Evolutionary conservation across 2,797 vertebrate genomes (phyloP).

Genomic region (Fringilla coelebs): DNA sequence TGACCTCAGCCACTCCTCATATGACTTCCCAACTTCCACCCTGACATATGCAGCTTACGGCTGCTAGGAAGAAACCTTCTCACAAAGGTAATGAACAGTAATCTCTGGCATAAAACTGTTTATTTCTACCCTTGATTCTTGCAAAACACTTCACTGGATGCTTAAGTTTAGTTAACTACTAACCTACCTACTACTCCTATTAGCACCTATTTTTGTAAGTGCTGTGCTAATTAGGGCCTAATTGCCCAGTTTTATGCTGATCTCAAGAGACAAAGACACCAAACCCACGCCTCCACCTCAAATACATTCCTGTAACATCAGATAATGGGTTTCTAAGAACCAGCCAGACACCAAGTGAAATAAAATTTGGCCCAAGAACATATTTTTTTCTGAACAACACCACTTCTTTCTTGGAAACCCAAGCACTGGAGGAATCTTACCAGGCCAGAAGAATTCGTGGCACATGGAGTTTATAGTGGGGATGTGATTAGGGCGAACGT

Average conservation of each 20-base stretch:
- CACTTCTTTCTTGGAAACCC: constrained; percentile 6
- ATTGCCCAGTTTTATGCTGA: background rate
- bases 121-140: background rate
- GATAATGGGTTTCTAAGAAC: constrained; percentile 21
- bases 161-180: background rate
- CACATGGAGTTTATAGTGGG: constrained; percentile 96
- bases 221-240: background rate
- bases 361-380: background rate
- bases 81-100: background rate
- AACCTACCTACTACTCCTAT: background rate
- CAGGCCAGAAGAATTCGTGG: constrained; percentile 96
- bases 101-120: background rate
- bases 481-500: constrained; percentile 93
- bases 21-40: background rate
- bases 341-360: background rate
- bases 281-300: background rate
- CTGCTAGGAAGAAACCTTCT: background rate
- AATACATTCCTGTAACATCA: background rate
- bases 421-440: constrained; percentile 70
- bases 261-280: constrained; percentile 41
- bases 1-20: background rate
- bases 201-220: background rate
- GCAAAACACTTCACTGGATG: background rate
- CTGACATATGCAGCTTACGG: background rate
- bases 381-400: background rate